phyloP scores from a whole-genome alignment of 2,888 invertebrate genomes.

The Syrphus vitripennis region DNA sequence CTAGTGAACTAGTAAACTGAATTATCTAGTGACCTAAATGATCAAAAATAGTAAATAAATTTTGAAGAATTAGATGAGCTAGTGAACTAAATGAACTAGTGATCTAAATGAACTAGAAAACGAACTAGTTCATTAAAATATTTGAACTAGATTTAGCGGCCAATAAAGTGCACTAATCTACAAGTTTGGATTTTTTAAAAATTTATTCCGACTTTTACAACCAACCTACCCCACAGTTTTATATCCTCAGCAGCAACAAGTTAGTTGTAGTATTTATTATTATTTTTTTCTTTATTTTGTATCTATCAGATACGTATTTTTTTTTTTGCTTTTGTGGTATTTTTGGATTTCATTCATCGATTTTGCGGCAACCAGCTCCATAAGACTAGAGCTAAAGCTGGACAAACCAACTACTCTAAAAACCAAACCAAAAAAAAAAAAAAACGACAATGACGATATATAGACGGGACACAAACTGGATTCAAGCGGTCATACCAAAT shows the following conservation, averaged over 20 bases:
- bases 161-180: no score
- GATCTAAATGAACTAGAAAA: no score
- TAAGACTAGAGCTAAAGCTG: slow-evolving; percentile 32
- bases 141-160: no score
- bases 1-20: no score
- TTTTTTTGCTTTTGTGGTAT: slow-evolving; percentile 49
- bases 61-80: no score
- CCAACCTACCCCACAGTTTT: not conserved
- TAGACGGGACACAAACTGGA: slow-evolving; percentile 66
- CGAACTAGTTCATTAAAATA: no score
- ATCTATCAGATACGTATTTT: slow-evolving; percentile 33
- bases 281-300: slow-evolving; percentile 24
- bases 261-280: slow-evolving; percentile 62
- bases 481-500: slow-evolving; percentile 50
- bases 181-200: not conserved
- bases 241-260: slow-evolving; percentile 43
- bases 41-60: no score
- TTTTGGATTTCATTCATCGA: slow-evolving; percentile 69
- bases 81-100: no score
- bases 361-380: slow-evolving; percentile 47
- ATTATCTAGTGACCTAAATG: no score
- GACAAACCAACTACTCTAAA: slow-evolving; percentile 1
- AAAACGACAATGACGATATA: slow-evolving; percentile 31
- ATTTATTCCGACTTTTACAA: not conserved
- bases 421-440: not conserved